Percentiles rank a stretch among this genome's conserved stretches.
Evolutionary conservation across 2,113 vertebrate species (phyloP).

Genomic region (Myrmecobius fasciatus): DNA sequence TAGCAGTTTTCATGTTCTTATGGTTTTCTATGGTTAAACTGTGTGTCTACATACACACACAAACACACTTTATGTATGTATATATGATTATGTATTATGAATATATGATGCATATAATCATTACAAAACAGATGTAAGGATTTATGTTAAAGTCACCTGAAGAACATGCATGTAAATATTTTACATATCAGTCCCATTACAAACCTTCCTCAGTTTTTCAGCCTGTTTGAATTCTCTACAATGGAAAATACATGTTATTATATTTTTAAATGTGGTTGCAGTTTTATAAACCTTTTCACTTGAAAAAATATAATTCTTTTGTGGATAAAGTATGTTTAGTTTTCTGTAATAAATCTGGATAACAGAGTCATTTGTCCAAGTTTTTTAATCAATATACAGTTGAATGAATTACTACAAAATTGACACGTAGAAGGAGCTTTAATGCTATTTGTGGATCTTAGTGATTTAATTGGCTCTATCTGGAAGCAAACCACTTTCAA

Average conservation of each 20-base stretch:
- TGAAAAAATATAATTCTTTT: background rate
- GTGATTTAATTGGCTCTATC: background rate
- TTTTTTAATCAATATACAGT: background rate
- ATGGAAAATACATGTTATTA: too few species aligned
- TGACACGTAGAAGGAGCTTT: background rate
- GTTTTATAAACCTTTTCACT: background rate
- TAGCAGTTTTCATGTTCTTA: background rate
- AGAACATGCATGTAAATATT: too few species aligned
- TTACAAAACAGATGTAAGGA: too few species aligned
- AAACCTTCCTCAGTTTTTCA: too few species aligned
- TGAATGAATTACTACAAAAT: background rate
- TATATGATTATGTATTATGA: too few species aligned
- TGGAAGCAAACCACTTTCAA: background rate
- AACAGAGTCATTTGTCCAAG: background rate
- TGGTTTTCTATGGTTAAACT: background rate
- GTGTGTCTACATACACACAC: background rate
- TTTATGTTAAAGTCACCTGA: too few species aligned
- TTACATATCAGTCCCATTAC: too few species aligned
- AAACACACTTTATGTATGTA: too few species aligned
- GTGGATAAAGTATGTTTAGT: background rate
- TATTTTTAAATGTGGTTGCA: background rate
- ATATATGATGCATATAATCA: too few species aligned
- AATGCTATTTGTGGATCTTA: background rate
- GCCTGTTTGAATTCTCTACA: too few species aligned
- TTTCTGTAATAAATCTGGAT: background rate